Conservation (phyloP, 2,888 invertebrate genomes). For the Gerris lacustris region DNA sequence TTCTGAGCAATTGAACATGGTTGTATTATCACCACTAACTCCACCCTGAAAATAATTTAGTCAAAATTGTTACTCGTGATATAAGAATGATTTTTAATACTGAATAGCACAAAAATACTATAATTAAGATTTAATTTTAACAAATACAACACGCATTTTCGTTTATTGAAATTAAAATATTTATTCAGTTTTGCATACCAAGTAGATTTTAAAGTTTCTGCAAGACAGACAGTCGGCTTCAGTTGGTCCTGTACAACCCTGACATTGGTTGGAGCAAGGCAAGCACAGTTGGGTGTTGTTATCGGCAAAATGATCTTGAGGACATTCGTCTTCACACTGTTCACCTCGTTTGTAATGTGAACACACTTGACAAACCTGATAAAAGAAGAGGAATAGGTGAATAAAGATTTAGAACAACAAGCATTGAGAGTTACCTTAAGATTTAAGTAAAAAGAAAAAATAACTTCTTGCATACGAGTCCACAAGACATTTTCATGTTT, state of each 20-base stretch:
- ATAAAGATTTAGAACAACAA: neutral
- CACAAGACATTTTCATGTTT: neutral
- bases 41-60: conserved; percentile 37
- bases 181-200: conserved; percentile 10
- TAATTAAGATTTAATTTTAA: too few relatives aligned
- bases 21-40: conserved; percentile 47
- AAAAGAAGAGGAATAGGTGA: conserved; percentile 13
- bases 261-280: conserved; percentile 60
- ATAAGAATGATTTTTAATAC: too few relatives aligned
- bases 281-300: conserved; percentile 48
- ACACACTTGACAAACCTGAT: conserved; percentile 67
- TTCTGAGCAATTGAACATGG: conserved; percentile 71
- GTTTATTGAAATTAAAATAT: too few relatives aligned
- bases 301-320: conserved; percentile 69
- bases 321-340: conserved; percentile 83
- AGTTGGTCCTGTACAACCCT: conserved; percentile 67
- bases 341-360: conserved; percentile 72
- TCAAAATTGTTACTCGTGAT: too few relatives aligned
- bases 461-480: neutral
- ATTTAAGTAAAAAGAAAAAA: neutral
- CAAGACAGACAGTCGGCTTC: conserved; percentile 51
- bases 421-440: too few relatives aligned
- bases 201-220: conserved; percentile 29
- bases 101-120: too few relatives aligned
- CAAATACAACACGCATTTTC: too few relatives aligned